Base-by-base conservation (phyloP, 2,113 vertebrate genomes). In the Hyla sarda region DNA sequence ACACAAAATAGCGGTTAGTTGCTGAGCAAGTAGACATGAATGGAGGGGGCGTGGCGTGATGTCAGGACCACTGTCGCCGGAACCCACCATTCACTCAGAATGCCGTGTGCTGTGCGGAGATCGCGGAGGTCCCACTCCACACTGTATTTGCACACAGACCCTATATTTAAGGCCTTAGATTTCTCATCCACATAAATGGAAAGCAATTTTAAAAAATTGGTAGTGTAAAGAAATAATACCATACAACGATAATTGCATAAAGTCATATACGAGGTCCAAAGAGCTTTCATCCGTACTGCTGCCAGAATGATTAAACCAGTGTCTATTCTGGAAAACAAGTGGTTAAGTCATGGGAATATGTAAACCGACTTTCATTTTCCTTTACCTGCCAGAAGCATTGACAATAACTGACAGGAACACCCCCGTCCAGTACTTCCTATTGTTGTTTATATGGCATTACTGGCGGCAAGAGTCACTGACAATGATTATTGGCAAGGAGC, bases 361-460 rank as follows among this genome's bases (percentile, higher is more conserved):
- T 80, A 37, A 37, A 19, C n/a, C 45, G 54, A 81, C 34, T 81
- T 81, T 81, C 37, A 62, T 62, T 81, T 81, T 60, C 56, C 56
- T 56, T 17, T 79, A 80, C 76, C 76, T 86, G 60, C 83, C 83
- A 85, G 60, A 48, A 50, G 21, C 60, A 69, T 69, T n/a, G 60
- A 86, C 48, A 80, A 85, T 54, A 56, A 86, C 48, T 32, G 37
- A 60, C 76, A 80, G 84, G 84, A 81, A 86, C 71, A 25, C 50
- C 84, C 80, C 37, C 69, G 41, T 74, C 19, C 67, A 45, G 71
- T 37, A 71, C 60, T 86, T 86, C 84, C 84, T 86, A 81, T 81
- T 86, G 52, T 84, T 84, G 60, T 86, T 86, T 86, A 78, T 79
- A 79, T 71, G 47, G 28, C 32, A 85, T 80, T 69, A 54, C 74